Base-by-base conservation (phyloP, 2,797 vertebrate genomes). In the Apogon hyalosoma region DNA sequence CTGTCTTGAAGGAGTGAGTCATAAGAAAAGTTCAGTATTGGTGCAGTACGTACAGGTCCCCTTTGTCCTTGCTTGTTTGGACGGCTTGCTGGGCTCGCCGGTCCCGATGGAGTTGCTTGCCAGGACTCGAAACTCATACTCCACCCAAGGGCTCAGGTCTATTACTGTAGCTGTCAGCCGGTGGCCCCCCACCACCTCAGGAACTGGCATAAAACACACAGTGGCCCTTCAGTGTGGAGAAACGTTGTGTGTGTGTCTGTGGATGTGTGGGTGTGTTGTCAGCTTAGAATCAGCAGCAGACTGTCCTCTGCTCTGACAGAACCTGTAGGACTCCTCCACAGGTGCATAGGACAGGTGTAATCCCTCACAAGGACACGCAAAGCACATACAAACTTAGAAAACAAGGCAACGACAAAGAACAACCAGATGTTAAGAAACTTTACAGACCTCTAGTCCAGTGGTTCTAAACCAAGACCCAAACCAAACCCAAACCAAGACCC, bases 131-230 rank as follows among this genome's bases (percentile, higher is more conserved):
- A 97, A 98, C 79, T 99, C 96, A n/a, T 98, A 99, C 76, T 99
- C 98, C 3, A 99, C 97, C 98, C 98, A 99, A 0, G 98, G 97
- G 91, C 94, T 98, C 86, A 99, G 90, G 57, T 96, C 96, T 76
- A 95, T 96, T 84, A 98, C 97, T 0, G 95, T 96, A 1, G 97
- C 96, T 14, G 96, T 97, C 89, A 98, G 93, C 0, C 93, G 96
- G 54, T 92, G 92, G 60, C 97, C 97, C 0, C 95, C 95, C 13
- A 99, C 93, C 77, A 96, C 46, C 73, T 98, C 95, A 4, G 97
- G 97, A 69, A 97, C 97, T 98, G 58, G 63, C 80, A 93, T 58
- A 77, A 78, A 92, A 87, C 80, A 92, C 64, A 87, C 51, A 80
- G 41, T 41, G 40, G 38, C 54, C 47, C 45, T 75, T 91, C 56